phyloP scores from a whole-genome alignment of 2,888 invertebrate species.

The Elgonia sp. region DNA sequence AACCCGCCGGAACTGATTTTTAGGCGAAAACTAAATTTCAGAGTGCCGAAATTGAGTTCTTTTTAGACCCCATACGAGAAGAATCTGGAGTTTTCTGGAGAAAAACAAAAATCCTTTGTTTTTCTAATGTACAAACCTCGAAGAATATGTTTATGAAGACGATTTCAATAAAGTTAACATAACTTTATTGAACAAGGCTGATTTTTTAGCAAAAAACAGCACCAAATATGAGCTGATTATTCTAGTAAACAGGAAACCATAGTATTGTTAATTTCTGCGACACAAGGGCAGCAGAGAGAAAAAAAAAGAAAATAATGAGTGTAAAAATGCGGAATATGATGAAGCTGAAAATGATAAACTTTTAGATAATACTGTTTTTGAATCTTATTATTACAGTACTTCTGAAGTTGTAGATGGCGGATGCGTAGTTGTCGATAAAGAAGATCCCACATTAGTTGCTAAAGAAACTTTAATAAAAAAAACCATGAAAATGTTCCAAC shows the following conservation, averaged over 20 bases:
- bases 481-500: too few relatives aligned
- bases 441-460: too few relatives aligned
- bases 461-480: too few relatives aligned
- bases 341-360: conserved; percentile 46
- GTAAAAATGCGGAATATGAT: conserved; percentile 62
- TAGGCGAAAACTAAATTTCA: conserved; percentile 95
- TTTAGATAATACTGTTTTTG: too few relatives aligned
- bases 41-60: conserved; percentile 93
- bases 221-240: conserved; percentile 95
- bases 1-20: too few relatives aligned
- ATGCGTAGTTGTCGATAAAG: too few relatives aligned
- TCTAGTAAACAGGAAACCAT: conserved; percentile 91
- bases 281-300: conserved; percentile 88
- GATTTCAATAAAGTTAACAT: conserved; percentile 92
- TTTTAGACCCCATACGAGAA: conserved; percentile 98
- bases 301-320: conserved; percentile 80
- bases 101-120: conserved; percentile 98
- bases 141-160: conserved; percentile 94
- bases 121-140: conserved; percentile 97
- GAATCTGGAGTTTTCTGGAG: conserved; percentile 98
- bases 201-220: conserved; percentile 94
- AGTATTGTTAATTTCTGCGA: conserved; percentile 97
- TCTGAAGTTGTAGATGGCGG: too few relatives aligned
- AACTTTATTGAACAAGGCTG: conserved; percentile 98
- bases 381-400: too few relatives aligned